Evolutionary conservation across 1,140 invertebrate species (phyloP), one percentile per base, ranked within the genome.

Genomic region (Drosophila bocqueti): DNA sequence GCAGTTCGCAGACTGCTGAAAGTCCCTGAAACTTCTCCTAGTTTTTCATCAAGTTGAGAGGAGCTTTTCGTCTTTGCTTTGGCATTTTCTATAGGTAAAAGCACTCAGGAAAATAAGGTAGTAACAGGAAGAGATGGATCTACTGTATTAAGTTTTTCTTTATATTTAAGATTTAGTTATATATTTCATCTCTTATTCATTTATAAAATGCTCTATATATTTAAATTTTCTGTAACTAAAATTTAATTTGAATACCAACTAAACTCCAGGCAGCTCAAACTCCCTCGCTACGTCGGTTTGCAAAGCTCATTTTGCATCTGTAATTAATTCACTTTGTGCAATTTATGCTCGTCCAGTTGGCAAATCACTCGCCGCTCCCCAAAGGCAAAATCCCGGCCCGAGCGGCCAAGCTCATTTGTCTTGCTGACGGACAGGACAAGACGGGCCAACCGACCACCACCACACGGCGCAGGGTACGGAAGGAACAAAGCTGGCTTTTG

Each of bases 331-430:
- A 63, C 67, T 83, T 78, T 78, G 67, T 52, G 66, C 67, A 72
- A 58, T 60, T 75, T 79, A 79, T 79, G 68, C 67, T 73, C 76
- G 61, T 72, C 59, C 67, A 58, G 76, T 79, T 78, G 76, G 76
- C 76, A 79, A 79, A 79, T 79, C 60, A 71, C 60, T 45, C 50
- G 29, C 47, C 31, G 42, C 9, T 38, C 47, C 47, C 26, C 58
- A 18, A 34, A 38, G 59, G 76, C 29, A 62, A 75, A 86, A 86
- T 73, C 71, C 42, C 61, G 38, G 74, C 61, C 50, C 57, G 10
- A 45, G 21, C 63, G 76, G 66, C 55, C 80, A 79, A 64, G 49
- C 62, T 67, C 71, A 83, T 86, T 86, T 82, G 76, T 86, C 83
- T 82, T 76, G 57, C 55, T 64, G 55, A 62, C 69, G 42, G 66